A percentile compares a stretch with the other conserved stretches of the same genome.
These are phyloP conservation scores for Cremastobaeus sp. DNA, from an alignment of 2,888 invertebrate species.

Conservation along the genomic window DNA sequence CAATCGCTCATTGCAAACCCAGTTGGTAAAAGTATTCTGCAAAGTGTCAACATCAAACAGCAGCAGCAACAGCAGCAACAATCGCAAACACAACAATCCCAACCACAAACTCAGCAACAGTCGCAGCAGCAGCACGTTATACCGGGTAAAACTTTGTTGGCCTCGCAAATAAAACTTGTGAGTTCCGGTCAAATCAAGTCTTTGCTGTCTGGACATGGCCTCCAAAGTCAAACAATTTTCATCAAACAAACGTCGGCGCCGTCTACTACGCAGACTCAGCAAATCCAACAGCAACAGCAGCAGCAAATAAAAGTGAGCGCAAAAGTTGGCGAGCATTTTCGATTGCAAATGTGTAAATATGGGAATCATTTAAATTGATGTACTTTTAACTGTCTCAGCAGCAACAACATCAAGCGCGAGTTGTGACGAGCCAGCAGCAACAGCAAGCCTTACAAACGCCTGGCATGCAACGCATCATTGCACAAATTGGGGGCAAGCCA, in stretches of 20 bases:
- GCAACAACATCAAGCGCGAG: slow-evolving; percentile 67
- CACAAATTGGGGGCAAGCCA: slow-evolving; percentile 77
- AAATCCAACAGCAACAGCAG: slow-evolving; percentile 78
- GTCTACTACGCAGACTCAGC: slow-evolving; percentile 69
- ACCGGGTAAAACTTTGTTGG: slow-evolving; percentile 75
- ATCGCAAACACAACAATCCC: slow-evolving; percentile 63
- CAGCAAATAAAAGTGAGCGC: slow-evolving; percentile 75
- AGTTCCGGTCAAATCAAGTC: slow-evolving; percentile 77
- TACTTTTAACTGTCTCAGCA: slow-evolving; percentile 60
- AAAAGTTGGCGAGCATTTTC: slow-evolving; percentile 21
- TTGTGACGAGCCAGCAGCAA: slow-evolving; percentile 68
- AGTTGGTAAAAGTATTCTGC: slow-evolving; percentile 66
- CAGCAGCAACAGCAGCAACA: slow-evolving; percentile 67
- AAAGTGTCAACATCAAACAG: slow-evolving; percentile 64
- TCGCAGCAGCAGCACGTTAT: slow-evolving; percentile 71
- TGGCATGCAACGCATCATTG: slow-evolving; percentile 77
- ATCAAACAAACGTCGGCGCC: slow-evolving; percentile 75
- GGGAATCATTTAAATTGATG: slow-evolving; percentile 46
- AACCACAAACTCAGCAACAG: slow-evolving; percentile 71
- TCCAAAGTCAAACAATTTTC: slow-evolving; percentile 77
- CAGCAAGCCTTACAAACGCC: slow-evolving; percentile 73
- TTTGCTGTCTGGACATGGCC: slow-evolving; percentile 74
- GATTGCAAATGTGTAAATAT: too few relatives aligned
- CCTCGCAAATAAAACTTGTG: slow-evolving; percentile 76
- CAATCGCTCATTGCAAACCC: slow-evolving; percentile 62